These are phyloP conservation scores for Drosophila nr. perissopoda DNA, from an alignment of 2,888 invertebrate species.

Conservation along the genomic window DNA sequence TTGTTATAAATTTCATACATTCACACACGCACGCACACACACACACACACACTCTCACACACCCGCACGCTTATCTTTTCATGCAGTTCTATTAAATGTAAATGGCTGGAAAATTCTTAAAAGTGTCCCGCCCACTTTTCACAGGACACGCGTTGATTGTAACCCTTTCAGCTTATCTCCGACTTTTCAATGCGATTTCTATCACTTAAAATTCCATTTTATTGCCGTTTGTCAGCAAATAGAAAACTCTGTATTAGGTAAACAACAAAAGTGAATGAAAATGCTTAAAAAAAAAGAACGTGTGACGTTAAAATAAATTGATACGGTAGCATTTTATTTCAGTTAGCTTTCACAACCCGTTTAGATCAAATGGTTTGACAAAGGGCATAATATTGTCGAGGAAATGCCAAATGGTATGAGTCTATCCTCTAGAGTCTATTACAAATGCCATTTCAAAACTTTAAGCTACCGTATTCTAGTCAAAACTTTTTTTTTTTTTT, in stretches of 20 bases:
- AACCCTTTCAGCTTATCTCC: constrained; percentile 70
- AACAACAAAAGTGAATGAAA: constrained; percentile 23
- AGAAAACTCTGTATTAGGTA: constrained; percentile 46
- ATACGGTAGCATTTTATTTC: constrained; percentile 37
- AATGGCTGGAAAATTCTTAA: constrained; percentile 70
- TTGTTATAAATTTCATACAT: constrained; percentile 75
- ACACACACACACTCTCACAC: constrained; percentile 22
- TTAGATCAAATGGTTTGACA: not conserved
- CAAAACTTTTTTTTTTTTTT: no score
- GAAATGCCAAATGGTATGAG: not conserved
- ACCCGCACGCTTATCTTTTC: constrained; percentile 60
- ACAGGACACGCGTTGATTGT: constrained; percentile 48
- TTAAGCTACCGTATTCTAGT: not conserved
- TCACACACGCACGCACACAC: constrained; percentile 26
- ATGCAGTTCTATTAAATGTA: constrained; percentile 72
- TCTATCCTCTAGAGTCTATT: not conserved
- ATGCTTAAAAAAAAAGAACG: constrained; percentile 4
- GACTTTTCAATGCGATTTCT: constrained; percentile 71
- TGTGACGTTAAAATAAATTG: constrained; percentile 74
- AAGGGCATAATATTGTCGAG: not conserved
- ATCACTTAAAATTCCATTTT: constrained; percentile 79
- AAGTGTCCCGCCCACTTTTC: constrained; percentile 52
- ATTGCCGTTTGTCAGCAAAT: constrained; percentile 63
- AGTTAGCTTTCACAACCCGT: constrained; percentile 11
- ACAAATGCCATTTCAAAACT: constrained; percentile 26